Evolutionary conservation across 2,888 invertebrate genomes (phyloP), one percentile per base, ranked within the genome.

Genomic region (Papilio gigon): DNA sequence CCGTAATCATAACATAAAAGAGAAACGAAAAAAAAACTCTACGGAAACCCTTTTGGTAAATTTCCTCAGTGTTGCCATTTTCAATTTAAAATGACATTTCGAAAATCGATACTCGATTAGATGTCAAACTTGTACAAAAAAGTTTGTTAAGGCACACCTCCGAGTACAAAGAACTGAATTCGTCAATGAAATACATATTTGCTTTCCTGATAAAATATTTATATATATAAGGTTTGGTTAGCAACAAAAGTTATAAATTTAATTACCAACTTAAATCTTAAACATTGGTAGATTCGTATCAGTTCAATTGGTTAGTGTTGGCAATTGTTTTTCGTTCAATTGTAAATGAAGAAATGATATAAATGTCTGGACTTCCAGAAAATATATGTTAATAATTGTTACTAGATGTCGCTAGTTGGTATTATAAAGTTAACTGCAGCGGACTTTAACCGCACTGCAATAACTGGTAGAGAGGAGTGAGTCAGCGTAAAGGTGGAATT

Each of bases 401-500:
- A 70, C 70, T 71, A 77, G 77, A 76, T 74, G 76, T 70, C 75
- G 76, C 71, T 75, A 75, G 69, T 62, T 30, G 17, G n/a, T 44
- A 25, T 25, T 66, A 40, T 62, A 56, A 63, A 53, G 17, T 33
- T 40, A 40, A 11, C 20, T 17, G 37, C 59, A 17, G 40, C 37
- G 64, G 64, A 59, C 44, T 37, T 50, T 58, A 53, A 70, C 40
- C 68, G 60, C 60, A 67, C 67, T 70, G 40, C 62, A 64, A 58
- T 73, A 68, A 72, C 70, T 73, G 73, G 71, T 70, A 65, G 59
- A 59, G 70, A 72, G 70, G 71, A 74, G 76, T 78, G 89, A 91
- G 82, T 90, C 90, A 91, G 82, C 82, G 78, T 79, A 80, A 84
- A 87, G 89, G 88, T 87, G 83, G 88, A 85, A 87, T 90, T 90